phyloP scores from a whole-genome alignment of 1,140 invertebrate genomes.

The Danaus melanippus region DNA sequence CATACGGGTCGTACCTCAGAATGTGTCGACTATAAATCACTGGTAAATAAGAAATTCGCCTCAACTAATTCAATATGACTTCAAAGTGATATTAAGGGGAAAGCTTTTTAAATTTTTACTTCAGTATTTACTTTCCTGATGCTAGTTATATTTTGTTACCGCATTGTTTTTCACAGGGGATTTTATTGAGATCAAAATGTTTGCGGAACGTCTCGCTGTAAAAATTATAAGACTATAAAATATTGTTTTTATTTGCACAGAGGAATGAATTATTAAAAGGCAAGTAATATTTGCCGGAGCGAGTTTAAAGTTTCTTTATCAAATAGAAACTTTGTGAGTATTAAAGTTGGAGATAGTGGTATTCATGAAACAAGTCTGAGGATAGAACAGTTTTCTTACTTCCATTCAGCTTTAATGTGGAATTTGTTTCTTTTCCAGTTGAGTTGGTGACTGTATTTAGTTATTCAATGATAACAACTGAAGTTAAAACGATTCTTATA shows the following conservation, averaged over 20 bases:
- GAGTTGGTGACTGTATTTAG: constrained; percentile 23
- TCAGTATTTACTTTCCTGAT: constrained; percentile 1
- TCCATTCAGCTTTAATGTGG: constrained; percentile 26
- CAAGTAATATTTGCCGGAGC: constrained; percentile 23
- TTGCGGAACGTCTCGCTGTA: no score
- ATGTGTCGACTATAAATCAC: constrained; percentile 56
- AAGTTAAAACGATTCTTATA: constrained; percentile 12
- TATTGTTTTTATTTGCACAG: no score
- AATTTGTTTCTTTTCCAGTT: constrained; percentile 26
- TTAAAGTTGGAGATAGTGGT: constrained; percentile 38
- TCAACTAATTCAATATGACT: constrained; percentile 49
- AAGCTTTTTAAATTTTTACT: constrained; percentile 3
- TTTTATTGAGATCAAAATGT: constrained; percentile 4
- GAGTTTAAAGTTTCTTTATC: constrained; percentile 44
- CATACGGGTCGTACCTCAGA: constrained; percentile 53
- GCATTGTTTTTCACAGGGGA: background rate
- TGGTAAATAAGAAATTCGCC: constrained; percentile 58
- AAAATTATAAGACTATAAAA: no score
- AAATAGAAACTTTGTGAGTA: constrained; percentile 41
- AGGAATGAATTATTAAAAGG: constrained; percentile 33
- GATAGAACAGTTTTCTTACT: constrained; percentile 32
- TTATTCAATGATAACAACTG: constrained; percentile 27
- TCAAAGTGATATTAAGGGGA: constrained; percentile 38
- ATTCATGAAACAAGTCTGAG: constrained; percentile 34
- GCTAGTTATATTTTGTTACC: constrained; percentile 2